These are phyloP conservation scores for Epizoanthus illoricatus DNA, from an alignment of 92 coral and sea anemone species.

Conservation along the genomic window DNA sequence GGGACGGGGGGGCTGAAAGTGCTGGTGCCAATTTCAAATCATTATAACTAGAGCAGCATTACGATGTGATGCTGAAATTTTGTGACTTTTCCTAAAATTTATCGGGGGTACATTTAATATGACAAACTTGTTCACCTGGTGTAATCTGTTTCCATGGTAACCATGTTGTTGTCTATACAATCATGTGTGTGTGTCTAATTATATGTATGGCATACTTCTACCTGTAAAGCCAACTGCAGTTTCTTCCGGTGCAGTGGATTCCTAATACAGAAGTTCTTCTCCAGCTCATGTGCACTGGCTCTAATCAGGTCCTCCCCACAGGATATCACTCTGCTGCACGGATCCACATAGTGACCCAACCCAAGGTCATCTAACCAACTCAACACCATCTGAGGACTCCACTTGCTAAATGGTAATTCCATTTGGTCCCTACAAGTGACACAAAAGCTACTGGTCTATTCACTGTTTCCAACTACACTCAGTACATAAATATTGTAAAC, in stretches of 20 bases:
- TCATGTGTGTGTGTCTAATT: not conserved
- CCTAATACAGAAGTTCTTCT: conserved; percentile 76
- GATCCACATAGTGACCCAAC: conserved; percentile 72
- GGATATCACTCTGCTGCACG: conserved; percentile 55
- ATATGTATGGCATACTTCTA: conserved; percentile 1
- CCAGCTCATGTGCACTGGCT: conserved; percentile 85
- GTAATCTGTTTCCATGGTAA: too few relatives aligned
- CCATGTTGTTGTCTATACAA: not conserved
- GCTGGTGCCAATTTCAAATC: too few relatives aligned
- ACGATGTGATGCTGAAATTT: too few relatives aligned
- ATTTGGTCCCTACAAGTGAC: conserved; percentile 67
- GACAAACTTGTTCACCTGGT: too few relatives aligned
- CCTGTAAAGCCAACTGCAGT: conserved; percentile 94
- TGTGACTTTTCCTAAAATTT: too few relatives aligned
- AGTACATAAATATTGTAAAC: too few relatives aligned
- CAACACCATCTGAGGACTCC: conserved; percentile 92
- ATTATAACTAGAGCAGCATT: too few relatives aligned
- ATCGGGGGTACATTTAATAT: too few relatives aligned
- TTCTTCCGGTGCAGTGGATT: conserved; percentile 93
- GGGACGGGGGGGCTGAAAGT: too few relatives aligned
- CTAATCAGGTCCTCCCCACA: conserved; percentile 89
- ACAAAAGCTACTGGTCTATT: not conserved
- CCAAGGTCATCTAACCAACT: conserved; percentile 98
- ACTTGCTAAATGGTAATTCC: conserved; percentile 85
- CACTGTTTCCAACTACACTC: not conserved